Evolutionary conservation across 2,888 invertebrate genomes (phyloP).

Genomic region (Morpho achilles): DNA sequence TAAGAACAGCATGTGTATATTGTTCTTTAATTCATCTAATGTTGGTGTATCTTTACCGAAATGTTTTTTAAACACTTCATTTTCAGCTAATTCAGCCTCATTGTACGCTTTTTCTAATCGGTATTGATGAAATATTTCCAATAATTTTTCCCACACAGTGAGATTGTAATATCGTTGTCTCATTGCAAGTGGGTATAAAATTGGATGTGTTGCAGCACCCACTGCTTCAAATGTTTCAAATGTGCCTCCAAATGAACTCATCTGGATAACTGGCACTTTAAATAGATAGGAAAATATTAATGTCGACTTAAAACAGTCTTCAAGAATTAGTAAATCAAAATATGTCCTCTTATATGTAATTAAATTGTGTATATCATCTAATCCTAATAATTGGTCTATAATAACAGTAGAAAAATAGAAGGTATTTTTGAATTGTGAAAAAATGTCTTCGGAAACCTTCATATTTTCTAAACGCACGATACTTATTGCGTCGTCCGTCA

Average conservation of each 20-base stretch:
- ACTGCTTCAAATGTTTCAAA: slow-evolving; percentile 19
- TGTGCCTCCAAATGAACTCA: slow-evolving; percentile 27
- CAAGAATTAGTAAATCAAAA: slow-evolving; percentile 27
- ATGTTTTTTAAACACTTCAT: slow-evolving; percentile 19
- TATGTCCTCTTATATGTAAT: slow-evolving; percentile 25
- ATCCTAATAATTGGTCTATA: slow-evolving; percentile 29
- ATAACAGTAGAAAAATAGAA: neutral
- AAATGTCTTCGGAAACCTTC: neutral
- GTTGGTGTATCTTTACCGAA: slow-evolving; percentile 23
- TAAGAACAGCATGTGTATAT: slow-evolving; percentile 47
- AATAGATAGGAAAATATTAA: slow-evolving; percentile 25
- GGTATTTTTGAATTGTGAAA: neutral
- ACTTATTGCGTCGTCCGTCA: slow-evolving; percentile 33
- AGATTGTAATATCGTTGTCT: slow-evolving; percentile 26
- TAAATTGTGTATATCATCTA: slow-evolving; percentile 29
- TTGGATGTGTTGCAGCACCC: slow-evolving; percentile 26
- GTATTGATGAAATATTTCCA: slow-evolving; percentile 14
- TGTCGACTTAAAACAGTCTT: slow-evolving; percentile 17
- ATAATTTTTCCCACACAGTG: slow-evolving; percentile 29
- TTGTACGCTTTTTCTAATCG: slow-evolving; percentile 4
- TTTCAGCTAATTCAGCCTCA: slow-evolving; percentile 12
- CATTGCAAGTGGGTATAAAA: slow-evolving; percentile 22
- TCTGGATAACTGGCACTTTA: slow-evolving; percentile 27
- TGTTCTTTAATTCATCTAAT: slow-evolving; percentile 34
- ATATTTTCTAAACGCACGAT: neutral